Evolutionary conservation across 2,797 vertebrate species (phyloP).

Genomic region (Tangara arthus): DNA sequence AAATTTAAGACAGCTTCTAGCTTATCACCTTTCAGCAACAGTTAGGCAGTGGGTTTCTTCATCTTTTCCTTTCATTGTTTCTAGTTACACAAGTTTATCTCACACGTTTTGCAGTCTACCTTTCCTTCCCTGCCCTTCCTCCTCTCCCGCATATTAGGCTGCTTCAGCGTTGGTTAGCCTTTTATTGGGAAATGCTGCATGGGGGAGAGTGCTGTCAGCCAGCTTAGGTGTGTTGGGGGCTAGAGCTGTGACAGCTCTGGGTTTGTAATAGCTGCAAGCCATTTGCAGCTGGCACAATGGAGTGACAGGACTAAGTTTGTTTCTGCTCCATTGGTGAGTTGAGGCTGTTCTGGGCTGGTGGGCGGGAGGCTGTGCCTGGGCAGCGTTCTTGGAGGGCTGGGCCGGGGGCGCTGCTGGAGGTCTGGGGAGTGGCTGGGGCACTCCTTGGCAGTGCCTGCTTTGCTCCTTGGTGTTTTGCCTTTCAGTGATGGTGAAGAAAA

Average conservation of each 20-base stretch:
- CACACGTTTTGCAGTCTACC: background rate
- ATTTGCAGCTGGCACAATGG: background rate
- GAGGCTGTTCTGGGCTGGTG: background rate
- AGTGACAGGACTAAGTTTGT: background rate
- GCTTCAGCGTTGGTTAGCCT: background rate
- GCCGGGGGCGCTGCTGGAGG: background rate
- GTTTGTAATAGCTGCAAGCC: background rate
- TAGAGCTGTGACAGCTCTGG: background rate
- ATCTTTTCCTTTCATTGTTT: background rate
- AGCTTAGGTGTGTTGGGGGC: background rate
- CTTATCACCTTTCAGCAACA: background rate
- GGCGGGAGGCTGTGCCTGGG: background rate
- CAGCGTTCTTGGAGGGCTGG: background rate
- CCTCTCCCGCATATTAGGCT: fast-evolving
- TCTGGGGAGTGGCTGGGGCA: background rate
- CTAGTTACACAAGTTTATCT: background rate
- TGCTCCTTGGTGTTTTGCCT: background rate
- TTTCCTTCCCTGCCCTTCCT: background rate
- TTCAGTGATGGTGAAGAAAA: background rate
- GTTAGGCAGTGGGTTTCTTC: background rate
- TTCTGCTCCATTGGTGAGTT: background rate
- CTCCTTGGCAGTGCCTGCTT: background rate
- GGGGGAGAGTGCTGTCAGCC: background rate
- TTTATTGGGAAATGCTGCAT: fast-evolving
- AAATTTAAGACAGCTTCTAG: background rate